These are phyloP conservation scores for Leptarthrus brevirostris DNA, from an alignment of 2,888 invertebrate genomes.

Conservation along the genomic window DNA sequence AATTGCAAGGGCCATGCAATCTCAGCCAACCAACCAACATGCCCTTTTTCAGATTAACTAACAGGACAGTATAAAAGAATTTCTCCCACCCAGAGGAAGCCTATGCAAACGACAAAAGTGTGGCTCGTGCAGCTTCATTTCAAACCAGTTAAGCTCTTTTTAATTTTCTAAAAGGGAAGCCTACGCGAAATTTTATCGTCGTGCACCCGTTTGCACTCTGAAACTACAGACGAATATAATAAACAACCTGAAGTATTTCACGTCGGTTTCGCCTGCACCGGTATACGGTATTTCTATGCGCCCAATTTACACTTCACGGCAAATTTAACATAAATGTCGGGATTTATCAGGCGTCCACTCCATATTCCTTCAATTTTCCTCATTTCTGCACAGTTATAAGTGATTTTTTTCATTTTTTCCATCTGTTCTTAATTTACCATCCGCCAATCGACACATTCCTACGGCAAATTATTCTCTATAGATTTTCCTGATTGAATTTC, in stretches of 20 bases:
- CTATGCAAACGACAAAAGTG: no score
- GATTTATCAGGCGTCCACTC: not conserved
- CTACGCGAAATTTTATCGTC: no score
- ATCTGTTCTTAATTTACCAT: slow-evolving; percentile 10
- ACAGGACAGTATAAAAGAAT: no score
- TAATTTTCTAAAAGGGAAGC: no score
- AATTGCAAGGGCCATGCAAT: slow-evolving; percentile 4
- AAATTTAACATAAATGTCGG: not conserved
- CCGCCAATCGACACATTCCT: slow-evolving; percentile 17
- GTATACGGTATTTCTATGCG: slow-evolving; percentile 12
- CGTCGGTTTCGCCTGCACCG: not conserved
- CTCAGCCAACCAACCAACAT: no score
- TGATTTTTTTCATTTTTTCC: no score
- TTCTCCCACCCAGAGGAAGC: no score
- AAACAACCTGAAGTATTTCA: not conserved
- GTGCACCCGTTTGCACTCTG: no score
- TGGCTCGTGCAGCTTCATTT: no score
- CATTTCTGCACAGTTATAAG: not conserved
- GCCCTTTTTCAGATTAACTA: slow-evolving; percentile 9
- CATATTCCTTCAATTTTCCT: not conserved
- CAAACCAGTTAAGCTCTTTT: no score
- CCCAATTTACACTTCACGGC: slow-evolving; percentile 2
- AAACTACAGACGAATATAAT: not conserved
- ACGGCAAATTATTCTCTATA: slow-evolving; percentile 12
- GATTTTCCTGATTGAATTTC: slow-evolving; percentile 29